Conservation (phyloP, 1,140 invertebrate species). For the Halyomorpha halys region DNA sequence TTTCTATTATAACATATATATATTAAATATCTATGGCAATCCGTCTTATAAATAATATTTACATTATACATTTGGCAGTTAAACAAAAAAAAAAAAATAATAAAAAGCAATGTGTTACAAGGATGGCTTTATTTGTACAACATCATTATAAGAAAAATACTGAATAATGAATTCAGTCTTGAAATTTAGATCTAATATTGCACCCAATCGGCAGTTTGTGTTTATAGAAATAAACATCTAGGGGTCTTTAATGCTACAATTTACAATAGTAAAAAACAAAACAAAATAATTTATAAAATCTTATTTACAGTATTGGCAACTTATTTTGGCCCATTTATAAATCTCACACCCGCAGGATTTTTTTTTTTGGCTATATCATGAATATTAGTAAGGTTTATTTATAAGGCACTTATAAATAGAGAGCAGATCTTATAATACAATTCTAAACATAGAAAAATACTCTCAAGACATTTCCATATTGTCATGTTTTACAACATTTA, state of each 20-base stretch:
- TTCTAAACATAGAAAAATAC: too few species aligned
- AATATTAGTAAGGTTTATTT: neutral
- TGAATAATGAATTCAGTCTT: slow-evolving; percentile 22
- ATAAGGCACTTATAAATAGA: too few species aligned
- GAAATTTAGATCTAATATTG: slow-evolving; percentile 24
- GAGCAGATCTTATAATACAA: too few species aligned
- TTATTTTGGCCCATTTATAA: slow-evolving; percentile 12
- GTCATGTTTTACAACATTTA: too few species aligned
- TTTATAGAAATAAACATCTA: slow-evolving; percentile 14
- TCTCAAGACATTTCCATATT: too few species aligned
- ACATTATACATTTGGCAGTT: slow-evolving; percentile 14
- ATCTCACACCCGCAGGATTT: slow-evolving; percentile 6
- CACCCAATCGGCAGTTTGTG: slow-evolving; percentile 23
- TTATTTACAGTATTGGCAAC: slow-evolving; percentile 16
- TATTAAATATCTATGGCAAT: slow-evolving; percentile 19
- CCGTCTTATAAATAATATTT: slow-evolving; percentile 12
- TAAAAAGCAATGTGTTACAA: slow-evolving; percentile 10
- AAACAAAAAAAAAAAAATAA: neutral
- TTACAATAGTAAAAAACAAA: slow-evolving; percentile 16
- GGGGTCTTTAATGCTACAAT: slow-evolving; percentile 16
- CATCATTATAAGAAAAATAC: slow-evolving; percentile 20
- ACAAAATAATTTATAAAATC: slow-evolving; percentile 20
- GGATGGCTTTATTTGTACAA: slow-evolving; percentile 12
- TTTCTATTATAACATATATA: slow-evolving; percentile 14
- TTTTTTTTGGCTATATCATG: slow-evolving; percentile 1